Evolutionary conservation across 53 echinoderm and acorn worm genomes (phyloP).

Genomic region (Paracentrotus lividus): DNA sequence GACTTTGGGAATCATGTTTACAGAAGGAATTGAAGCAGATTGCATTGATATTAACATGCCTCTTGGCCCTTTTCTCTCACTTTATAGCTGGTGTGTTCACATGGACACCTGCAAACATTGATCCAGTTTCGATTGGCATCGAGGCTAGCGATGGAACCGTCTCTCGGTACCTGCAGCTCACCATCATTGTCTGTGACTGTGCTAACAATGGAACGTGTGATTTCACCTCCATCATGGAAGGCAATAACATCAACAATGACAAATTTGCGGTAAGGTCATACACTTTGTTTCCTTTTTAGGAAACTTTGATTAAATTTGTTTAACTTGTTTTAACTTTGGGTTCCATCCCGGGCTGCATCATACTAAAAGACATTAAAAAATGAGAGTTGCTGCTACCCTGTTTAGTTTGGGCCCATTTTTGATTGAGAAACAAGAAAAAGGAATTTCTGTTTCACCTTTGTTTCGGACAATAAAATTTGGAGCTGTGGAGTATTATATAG

Average conservation of each 20-base stretch:
- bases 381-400: no score
- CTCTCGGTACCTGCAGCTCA: constrained; percentile 51
- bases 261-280: constrained; percentile 70
- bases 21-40: background rate
- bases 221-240: constrained; percentile 62
- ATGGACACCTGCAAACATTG: constrained; percentile 7
- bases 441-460: no score
- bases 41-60: background rate
- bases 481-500: no score
- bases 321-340: no score
- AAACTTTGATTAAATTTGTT: no score
- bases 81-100: constrained; percentile 56
- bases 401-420: no score
- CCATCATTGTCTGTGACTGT: constrained; percentile 63
- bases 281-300: no score
- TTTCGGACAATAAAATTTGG: no score
- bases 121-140: constrained; percentile 25
- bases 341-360: no score
- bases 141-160: constrained; percentile 58
- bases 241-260: constrained; percentile 52
- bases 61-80: background rate
- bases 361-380: no score
- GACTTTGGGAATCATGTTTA: background rate
- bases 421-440: no score
- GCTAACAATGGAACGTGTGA: constrained; percentile 53